phyloP scores from a whole-genome alignment of 2,113 vertebrate genomes.

The Callopanchax toddi region DNA sequence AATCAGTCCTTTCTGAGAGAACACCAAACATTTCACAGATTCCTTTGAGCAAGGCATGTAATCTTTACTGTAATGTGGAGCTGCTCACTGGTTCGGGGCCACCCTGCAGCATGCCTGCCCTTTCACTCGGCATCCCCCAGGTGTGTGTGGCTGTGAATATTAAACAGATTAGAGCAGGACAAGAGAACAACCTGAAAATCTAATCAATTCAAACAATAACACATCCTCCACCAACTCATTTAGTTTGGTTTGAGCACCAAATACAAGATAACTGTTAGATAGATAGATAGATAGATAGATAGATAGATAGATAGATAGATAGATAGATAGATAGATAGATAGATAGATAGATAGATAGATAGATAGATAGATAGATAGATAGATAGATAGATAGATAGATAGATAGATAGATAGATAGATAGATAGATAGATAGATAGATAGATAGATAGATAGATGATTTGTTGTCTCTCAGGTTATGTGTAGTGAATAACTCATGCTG shows the following conservation, averaged over 20 bases:
- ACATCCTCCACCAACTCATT: too few species aligned
- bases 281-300: too few species aligned
- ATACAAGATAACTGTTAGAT: too few species aligned
- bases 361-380: too few species aligned
- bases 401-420: slow-evolving; percentile 26
- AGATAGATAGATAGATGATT: slow-evolving; percentile 32
- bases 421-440: slow-evolving; percentile 36
- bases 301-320: too few species aligned
- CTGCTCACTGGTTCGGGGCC: slow-evolving; percentile 3
- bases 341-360: too few species aligned
- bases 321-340: too few species aligned
- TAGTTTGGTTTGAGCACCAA: too few species aligned
- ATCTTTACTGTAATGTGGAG: slow-evolving; percentile 2
- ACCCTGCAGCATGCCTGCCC: not conserved
- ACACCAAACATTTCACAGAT: not conserved
- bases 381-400: slow-evolving; percentile 23
- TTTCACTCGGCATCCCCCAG: slow-evolving; percentile 10
- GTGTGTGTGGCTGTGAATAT: slow-evolving; percentile 30
- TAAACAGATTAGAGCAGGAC: slow-evolving; percentile 20
- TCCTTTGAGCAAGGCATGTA: slow-evolving; percentile 4
- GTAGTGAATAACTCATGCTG: too few species aligned
- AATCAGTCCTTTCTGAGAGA: too few species aligned
- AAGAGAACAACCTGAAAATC: not conserved
- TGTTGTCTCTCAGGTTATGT: too few species aligned
- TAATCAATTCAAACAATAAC: not conserved